Base-by-base conservation (phyloP, 2,113 vertebrate species). In the Sander vitreus region DNA sequence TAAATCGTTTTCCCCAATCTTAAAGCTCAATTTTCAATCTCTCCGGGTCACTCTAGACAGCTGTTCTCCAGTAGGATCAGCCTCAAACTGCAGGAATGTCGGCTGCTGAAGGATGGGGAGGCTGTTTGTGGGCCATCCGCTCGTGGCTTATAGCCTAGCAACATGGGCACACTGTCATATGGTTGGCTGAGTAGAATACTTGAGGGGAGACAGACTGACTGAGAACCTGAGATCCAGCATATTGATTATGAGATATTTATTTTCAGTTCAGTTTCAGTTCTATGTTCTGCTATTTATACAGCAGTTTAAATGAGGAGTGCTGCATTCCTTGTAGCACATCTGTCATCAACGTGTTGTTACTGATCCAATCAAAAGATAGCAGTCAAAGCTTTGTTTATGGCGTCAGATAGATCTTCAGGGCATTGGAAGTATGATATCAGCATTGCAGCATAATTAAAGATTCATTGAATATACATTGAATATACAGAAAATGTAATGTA, bases 11-110 rank as follows among this genome's bases (percentile, higher is more conserved):
- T 39, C 33, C 72, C 82, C 50, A 92, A 93, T 93, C 91, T 94
- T 95, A 93, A 95, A 94, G 89, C 92, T 93, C 89, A 90, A 86
- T 93, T 90, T 92, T 70, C 76, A 62, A 80, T 91, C 88, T 91
- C 91, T 86, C 75, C 23, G 81, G 92, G 92, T 92, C 93, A 93
- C 36, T 59, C 84, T 88, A 85, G 87, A 89, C 92, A 95, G 93
- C 88, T 95, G 94, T 95, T 94, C 88, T 89, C 88, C 78, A 80
- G 68, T 69, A 90, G 88, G 87, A 89, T 62, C 58, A 63, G 80
- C 80, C 78, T 83, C 75, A 85, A 87, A 85, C 87, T 90, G 36
- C 83, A 77, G 81, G 83, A 92, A 83, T 68, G 19, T 65, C 64
- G 36, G 51, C 81, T 77, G 43, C 39, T 84, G 81, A 90, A 80